Conservation (phyloP, 2,113 vertebrate species). For the Corydoras sp. region DNA sequence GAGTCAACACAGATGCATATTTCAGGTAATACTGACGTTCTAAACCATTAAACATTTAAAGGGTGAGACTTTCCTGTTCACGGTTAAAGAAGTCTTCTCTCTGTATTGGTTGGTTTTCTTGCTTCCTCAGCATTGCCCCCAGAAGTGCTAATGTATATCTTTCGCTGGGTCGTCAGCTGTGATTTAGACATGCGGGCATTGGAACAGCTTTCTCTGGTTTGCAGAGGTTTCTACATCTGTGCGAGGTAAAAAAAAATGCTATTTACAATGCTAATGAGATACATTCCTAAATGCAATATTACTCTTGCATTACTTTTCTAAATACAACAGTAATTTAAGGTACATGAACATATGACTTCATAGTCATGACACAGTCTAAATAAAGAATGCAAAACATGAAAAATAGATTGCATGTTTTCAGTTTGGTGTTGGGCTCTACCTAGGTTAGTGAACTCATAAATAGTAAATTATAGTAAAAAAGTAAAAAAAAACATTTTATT, state of each 20-base stretch:
- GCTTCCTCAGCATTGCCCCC: slow-evolving; percentile 74
- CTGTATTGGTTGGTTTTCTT: not conserved
- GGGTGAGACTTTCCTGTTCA: not conserved
- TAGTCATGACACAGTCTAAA: no score
- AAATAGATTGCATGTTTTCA: no score
- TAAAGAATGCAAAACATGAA: no score
- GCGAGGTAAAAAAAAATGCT: slow-evolving; percentile 68
- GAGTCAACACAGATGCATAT: slow-evolving; percentile 83
- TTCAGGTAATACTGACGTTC: slow-evolving; percentile 68
- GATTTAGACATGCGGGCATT: slow-evolving; percentile 90
- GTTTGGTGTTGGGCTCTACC: no score
- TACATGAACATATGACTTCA: no score
- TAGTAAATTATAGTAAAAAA: no score
- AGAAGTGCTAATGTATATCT: slow-evolving; percentile 96
- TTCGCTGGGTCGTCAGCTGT: slow-evolving; percentile 96
- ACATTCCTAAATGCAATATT: no score
- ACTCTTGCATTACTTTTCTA: no score
- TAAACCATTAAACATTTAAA: not conserved
- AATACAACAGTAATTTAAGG: no score
- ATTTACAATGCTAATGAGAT: no score
- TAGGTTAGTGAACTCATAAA: no score
- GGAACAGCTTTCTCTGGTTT: slow-evolving; percentile 90
- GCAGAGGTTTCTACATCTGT: slow-evolving; percentile 95
- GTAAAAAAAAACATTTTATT: no score
- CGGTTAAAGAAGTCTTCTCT: not conserved